A percentile compares a stretch with the other conserved stretches of the same genome.
Conservation (phyloP, 2,888 invertebrate species). For the Drosophila mercatorum region DNA sequence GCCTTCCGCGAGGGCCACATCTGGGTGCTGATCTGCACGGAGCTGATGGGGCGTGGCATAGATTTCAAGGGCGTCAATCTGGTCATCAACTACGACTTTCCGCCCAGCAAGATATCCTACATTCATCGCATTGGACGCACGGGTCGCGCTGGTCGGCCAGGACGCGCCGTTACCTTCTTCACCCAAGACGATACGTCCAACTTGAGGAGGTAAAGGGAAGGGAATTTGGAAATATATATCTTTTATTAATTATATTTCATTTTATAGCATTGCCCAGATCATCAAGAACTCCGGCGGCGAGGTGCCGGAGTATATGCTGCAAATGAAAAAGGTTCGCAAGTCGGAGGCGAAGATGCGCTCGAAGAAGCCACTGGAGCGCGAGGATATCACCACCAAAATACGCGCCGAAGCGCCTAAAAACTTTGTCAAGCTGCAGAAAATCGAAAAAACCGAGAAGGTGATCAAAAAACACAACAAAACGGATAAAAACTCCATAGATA, state of each 20-base stretch:
- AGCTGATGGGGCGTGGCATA: slow-evolving; percentile 97
- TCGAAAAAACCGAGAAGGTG: slow-evolving; percentile 30
- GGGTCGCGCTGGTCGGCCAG: slow-evolving; percentile 95
- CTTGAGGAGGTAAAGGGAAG: slow-evolving; percentile 89
- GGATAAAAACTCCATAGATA: slow-evolving; percentile 4
- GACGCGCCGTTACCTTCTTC: slow-evolving; percentile 97
- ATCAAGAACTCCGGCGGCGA: slow-evolving; percentile 96
- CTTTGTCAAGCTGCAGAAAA: slow-evolving; percentile 32
- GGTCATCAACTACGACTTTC: slow-evolving; percentile 99
- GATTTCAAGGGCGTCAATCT: slow-evolving; percentile 98
- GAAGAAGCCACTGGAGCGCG: slow-evolving; percentile 88
- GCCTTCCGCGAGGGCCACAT: slow-evolving; percentile 96
- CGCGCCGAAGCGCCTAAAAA: slow-evolving; percentile 50
- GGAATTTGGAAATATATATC: too few relatives aligned
- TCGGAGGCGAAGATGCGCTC: slow-evolving; percentile 87
- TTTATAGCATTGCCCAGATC: slow-evolving; percentile 93
- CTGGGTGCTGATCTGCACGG: slow-evolving; percentile 98
- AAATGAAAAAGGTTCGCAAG: slow-evolving; percentile 89
- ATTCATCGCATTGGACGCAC: slow-evolving; percentile 96
- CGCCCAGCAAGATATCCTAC: slow-evolving; percentile 94
- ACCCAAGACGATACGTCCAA: slow-evolving; percentile 94
- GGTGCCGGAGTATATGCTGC: slow-evolving; percentile 96
- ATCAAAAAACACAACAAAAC: slow-evolving; percentile 15
- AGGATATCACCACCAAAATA: slow-evolving; percentile 87
- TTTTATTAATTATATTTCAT: not conserved